Evolutionary conservation across 2,113 vertebrate genomes (phyloP).

Genomic region (Mobula hypostoma): DNA sequence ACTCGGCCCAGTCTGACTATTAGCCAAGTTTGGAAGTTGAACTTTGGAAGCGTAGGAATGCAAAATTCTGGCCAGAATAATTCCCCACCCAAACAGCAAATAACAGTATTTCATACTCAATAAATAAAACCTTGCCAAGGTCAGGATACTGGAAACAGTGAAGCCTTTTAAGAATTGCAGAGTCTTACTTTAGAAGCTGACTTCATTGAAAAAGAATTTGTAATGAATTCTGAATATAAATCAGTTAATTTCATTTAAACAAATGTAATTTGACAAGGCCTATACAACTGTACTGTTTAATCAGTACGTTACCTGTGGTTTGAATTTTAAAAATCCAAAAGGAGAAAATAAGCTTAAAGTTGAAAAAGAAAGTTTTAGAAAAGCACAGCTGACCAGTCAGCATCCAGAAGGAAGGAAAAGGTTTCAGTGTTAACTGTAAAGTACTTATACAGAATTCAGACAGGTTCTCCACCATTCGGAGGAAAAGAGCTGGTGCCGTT

Average conservation of each 20-base stretch:
- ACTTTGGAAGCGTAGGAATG: slow-evolving; percentile 22
- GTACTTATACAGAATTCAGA: not conserved
- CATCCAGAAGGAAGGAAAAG: not conserved
- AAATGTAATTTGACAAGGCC: not conserved
- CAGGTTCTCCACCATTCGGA: not conserved
- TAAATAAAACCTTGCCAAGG: slow-evolving; percentile 15
- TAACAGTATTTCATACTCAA: not conserved
- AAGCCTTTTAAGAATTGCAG: not conserved
- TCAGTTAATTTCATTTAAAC: not conserved
- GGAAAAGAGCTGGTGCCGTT: not conserved
- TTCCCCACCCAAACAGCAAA: slow-evolving; percentile 13
- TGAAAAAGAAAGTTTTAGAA: not conserved
- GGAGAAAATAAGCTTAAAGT: not conserved
- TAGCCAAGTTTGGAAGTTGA: not conserved
- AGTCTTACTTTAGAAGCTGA: not conserved
- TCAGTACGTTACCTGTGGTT: not conserved
- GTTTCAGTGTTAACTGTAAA: not conserved
- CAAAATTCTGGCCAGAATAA: not conserved
- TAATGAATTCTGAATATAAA: not conserved
- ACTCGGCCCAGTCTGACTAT: not conserved
- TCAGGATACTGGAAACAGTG: not conserved
- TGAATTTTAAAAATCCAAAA: not conserved
- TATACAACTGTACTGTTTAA: not conserved
- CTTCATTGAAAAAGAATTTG: not conserved
- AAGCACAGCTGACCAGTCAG: not conserved